Evolutionary conservation across 2,113 vertebrate genomes (phyloP), one percentile per base, ranked within the genome.

Genomic region (Thunnus maccoyii): DNA sequence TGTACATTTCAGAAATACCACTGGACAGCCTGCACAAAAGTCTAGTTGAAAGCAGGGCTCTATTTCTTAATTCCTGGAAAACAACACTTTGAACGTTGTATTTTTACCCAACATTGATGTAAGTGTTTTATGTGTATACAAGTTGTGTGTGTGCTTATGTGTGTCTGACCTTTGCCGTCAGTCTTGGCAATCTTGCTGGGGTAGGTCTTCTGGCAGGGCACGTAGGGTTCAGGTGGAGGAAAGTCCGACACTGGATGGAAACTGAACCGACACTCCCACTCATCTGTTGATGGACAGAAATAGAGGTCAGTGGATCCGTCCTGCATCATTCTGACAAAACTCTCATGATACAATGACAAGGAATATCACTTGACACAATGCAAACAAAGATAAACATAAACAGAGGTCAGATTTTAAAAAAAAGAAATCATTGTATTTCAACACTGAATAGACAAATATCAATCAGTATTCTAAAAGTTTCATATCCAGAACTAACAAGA

Each of bases 191-290:
- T 7, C 95, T 97, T 98, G 93, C 98, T 99, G 84, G 98, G 98
- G 88, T 99, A 99, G 57, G 92, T 97, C 94, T 98, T 98, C 90
- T 95, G 95, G 60, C 70, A 89, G n/a, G 94, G 95, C 57, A 97
- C 90, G 80, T 96, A 99, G 14, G 97, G 97, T 72, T 99, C 98
- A 4, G 98, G 98, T 70, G 97, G 97, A 76, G 98, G 98, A 82
- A 99, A 91, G 86, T 99, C 98, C 18, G 97, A 97, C 88, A 98
- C 81, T 0, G 98, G 97, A 82, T 98, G 98, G 89, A 99, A 99
- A 84, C 82, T 96, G 95, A 99, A 99, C 60, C 97, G 96, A 89
- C 94, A 92, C 93, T 99, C 98, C 98, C 97, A 99, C 64, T 99
- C 98, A 93, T 99, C 98, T 99, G 89, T 73, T 64, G 84, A 75